Evolutionary conservation across 2,113 vertebrate species (phyloP).

Genomic region (Sebastes schlegelii): DNA sequence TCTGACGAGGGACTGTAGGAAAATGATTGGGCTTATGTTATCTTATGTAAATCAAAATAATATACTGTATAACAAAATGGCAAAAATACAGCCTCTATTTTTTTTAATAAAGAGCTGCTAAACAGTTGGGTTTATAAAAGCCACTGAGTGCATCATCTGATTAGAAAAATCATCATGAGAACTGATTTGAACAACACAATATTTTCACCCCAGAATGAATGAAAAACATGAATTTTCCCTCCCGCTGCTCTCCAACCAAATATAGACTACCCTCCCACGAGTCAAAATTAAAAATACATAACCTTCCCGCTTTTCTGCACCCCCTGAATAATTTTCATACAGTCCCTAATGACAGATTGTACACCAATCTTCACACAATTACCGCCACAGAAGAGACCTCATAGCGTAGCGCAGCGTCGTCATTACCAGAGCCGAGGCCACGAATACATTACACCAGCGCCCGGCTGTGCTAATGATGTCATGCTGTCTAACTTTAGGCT

Average conservation of each 20-base stretch:
- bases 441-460: constrained; percentile 26
- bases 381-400: constrained; percentile 42
- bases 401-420: constrained; percentile 26
- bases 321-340: constrained; percentile 13
- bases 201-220: constrained; percentile 6
- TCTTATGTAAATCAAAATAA: not conserved
- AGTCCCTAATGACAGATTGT: constrained; percentile 35
- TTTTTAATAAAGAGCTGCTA: constrained; percentile 1
- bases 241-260: not conserved
- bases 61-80: not conserved
- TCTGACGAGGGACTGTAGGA: constrained; percentile 34
- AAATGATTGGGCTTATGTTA: constrained; percentile 1
- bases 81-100: not conserved
- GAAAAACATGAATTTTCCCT: not conserved
- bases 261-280: not conserved
- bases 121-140: not conserved
- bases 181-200: not conserved
- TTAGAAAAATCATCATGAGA: not conserved
- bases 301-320: not conserved
- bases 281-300: not conserved
- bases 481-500: constrained; percentile 58
- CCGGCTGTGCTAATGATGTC: constrained; percentile 50
- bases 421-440: constrained; percentile 12
- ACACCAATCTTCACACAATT: constrained; percentile 12
- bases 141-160: not conserved